A percentile compares a stretch with the other conserved stretches of the same genome.
phyloP scores from a whole-genome alignment of 2,888 invertebrate genomes.

The Abrostola triplasia region DNA sequence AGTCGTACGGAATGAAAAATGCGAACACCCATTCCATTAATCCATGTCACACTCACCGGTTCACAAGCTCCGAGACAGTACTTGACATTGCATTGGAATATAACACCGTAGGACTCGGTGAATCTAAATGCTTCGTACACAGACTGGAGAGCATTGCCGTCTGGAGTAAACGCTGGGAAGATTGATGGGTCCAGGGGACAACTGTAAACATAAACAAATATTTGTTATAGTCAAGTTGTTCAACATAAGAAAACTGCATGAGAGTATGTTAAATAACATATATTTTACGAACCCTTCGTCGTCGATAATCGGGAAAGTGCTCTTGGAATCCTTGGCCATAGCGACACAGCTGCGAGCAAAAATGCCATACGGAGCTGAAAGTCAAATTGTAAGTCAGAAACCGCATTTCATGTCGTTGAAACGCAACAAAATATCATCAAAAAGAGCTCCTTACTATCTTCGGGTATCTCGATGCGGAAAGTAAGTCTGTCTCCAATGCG shows the following conservation, averaged over 20 bases:
- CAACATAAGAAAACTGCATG: neutral
- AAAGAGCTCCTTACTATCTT: slow-evolving; percentile 93
- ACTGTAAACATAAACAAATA: slow-evolving; percentile 76
- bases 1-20: slow-evolving; percentile 32
- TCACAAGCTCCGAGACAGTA: slow-evolving; percentile 98
- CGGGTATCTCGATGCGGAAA: slow-evolving; percentile 98
- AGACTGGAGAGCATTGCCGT: slow-evolving; percentile 96
- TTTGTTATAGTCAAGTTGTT: neutral
- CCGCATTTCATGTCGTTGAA: slow-evolving; percentile 7
- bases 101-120: slow-evolving; percentile 98
- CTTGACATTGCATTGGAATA: slow-evolving; percentile 99
- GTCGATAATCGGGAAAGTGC: slow-evolving; percentile 98
- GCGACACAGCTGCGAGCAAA: slow-evolving; percentile 98
- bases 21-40: slow-evolving; percentile 24
- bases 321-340: slow-evolving; percentile 98
- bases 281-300: slow-evolving; percentile 92
- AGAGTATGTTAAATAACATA: neutral
- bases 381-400: slow-evolving; percentile 15
- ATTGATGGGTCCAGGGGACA: slow-evolving; percentile 98
- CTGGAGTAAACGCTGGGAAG: slow-evolving; percentile 97
- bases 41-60: slow-evolving; percentile 90
- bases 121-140: slow-evolving; percentile 98
- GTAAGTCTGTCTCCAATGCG: slow-evolving; percentile 98
- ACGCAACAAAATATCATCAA: slow-evolving; percentile 5
- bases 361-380: slow-evolving; percentile 97